A percentile compares a stretch with the other conserved stretches of the same genome.
Evolutionary conservation across 2,888 invertebrate species (phyloP).

Genomic region (Boloria selene): DNA sequence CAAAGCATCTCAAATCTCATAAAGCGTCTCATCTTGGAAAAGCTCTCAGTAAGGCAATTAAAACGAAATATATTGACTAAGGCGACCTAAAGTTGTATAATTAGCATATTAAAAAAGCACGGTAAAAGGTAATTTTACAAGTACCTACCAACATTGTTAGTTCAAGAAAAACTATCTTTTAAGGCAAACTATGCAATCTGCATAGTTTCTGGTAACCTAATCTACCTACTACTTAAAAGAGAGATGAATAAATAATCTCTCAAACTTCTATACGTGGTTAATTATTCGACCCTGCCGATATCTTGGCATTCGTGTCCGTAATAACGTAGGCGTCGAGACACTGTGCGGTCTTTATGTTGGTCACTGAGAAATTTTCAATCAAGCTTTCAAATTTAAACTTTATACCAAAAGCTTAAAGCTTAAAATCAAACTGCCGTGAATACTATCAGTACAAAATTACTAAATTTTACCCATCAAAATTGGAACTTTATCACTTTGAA

Average conservation of each 20-base stretch:
- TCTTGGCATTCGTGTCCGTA: conserved; percentile 51
- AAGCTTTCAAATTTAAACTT: conserved; percentile 45
- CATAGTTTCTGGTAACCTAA: not conserved
- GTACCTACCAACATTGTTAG: too few species aligned
- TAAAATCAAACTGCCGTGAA: conserved; percentile 39
- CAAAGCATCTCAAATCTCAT: too few species aligned
- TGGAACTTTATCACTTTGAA: conserved; percentile 43
- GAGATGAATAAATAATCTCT: conserved; percentile 38
- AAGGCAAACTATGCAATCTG: too few species aligned
- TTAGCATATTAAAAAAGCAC: too few species aligned
- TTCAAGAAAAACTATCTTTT: too few species aligned
- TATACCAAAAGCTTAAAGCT: conserved; percentile 41
- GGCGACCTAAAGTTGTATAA: too few species aligned
- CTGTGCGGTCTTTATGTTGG: conserved; percentile 69
- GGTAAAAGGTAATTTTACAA: too few species aligned
- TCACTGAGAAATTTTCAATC: conserved; percentile 48
- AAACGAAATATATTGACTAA: too few species aligned
- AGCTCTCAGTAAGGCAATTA: too few species aligned
- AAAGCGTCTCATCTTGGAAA: too few species aligned
- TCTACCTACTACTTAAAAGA: not conserved
- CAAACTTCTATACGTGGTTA: conserved; percentile 51
- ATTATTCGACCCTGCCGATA: conserved; percentile 56
- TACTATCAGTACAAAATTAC: conserved; percentile 50
- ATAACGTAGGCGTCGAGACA: conserved; percentile 68
- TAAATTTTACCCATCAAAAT: conserved; percentile 37